Conservation (phyloP, 2,797 vertebrate species). For the Selene dorsalis region DNA sequence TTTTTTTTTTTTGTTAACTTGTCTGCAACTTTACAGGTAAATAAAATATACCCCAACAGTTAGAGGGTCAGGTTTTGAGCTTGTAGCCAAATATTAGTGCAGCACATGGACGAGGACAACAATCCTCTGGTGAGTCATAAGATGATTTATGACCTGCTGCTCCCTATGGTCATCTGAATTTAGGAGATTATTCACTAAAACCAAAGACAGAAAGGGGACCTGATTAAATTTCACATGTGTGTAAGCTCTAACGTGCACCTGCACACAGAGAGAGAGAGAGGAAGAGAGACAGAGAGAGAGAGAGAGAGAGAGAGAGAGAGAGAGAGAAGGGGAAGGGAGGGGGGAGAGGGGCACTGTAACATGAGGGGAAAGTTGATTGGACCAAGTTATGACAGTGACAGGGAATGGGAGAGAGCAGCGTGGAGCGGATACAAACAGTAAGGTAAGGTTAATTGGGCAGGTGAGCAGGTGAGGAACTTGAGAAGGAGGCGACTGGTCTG, state of each 20-base stretch:
- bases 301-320: constrained; percentile 22
- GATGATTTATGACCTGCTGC: constrained; percentile 30
- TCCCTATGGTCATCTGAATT: constrained; percentile 32
- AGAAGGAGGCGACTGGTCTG: constrained; percentile 81
- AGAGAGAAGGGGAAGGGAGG: constrained; percentile 9
- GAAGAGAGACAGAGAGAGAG: constrained; percentile 14
- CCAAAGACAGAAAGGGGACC: constrained; percentile 18
- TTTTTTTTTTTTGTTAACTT: background rate
- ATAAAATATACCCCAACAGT: background rate
- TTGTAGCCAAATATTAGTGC: background rate
- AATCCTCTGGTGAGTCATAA: constrained; percentile 17
- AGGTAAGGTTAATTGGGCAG: constrained; percentile 91
- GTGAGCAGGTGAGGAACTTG: constrained; percentile 84
- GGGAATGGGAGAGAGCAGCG: constrained; percentile 11
- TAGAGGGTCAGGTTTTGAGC: background rate
- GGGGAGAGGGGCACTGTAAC: background rate
- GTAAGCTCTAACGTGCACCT: constrained; percentile 55
- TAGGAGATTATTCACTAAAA: constrained; percentile 56
- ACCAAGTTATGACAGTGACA: constrained; percentile 40
- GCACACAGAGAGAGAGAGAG: constrained; percentile 32
- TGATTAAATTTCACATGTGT: constrained; percentile 62
- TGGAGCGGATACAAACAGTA: constrained; percentile 84
- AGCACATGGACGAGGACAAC: constrained; percentile 14
- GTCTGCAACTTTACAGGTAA: background rate
- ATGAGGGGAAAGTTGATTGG: constrained; percentile 60